These are phyloP conservation scores for Cephus pygmeus DNA, from an alignment of 2,888 invertebrate species.

Conservation along the genomic window DNA sequence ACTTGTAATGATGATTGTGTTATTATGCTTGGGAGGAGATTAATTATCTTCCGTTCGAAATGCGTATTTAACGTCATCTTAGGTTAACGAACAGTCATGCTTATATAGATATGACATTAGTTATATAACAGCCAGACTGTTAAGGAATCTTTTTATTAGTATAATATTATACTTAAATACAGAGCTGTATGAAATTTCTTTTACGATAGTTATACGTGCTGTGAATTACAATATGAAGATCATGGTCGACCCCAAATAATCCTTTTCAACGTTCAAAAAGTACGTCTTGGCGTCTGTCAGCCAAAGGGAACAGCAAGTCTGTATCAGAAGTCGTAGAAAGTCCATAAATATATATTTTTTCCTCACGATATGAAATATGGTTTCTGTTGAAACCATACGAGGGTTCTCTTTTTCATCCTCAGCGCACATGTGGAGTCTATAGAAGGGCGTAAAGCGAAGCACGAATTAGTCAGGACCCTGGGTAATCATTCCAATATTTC, in stretches of 20 bases:
- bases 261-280: neutral
- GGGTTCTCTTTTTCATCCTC: neutral
- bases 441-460: neutral
- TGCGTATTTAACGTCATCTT: neutral
- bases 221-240: neutral
- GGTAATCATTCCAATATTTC: neutral
- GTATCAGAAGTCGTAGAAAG: neutral
- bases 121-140: neutral
- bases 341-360: slow-evolving; percentile 12
- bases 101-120: neutral
- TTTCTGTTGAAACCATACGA: slow-evolving; percentile 18
- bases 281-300: neutral
- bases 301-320: neutral
- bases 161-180: neutral
- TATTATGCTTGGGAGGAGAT: neutral
- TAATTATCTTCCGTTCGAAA: neutral
- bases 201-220: neutral
- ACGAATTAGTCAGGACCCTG: neutral
- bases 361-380: slow-evolving; percentile 12
- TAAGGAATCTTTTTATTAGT: too few species aligned
- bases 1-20: neutral
- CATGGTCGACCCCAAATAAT: neutral
- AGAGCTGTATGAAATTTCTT: neutral
- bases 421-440: slow-evolving; percentile 11
- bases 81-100: neutral